Evolutionary conservation across 1,140 invertebrate genomes (phyloP).

Genomic region (Drosophila micromelanica): DNA sequence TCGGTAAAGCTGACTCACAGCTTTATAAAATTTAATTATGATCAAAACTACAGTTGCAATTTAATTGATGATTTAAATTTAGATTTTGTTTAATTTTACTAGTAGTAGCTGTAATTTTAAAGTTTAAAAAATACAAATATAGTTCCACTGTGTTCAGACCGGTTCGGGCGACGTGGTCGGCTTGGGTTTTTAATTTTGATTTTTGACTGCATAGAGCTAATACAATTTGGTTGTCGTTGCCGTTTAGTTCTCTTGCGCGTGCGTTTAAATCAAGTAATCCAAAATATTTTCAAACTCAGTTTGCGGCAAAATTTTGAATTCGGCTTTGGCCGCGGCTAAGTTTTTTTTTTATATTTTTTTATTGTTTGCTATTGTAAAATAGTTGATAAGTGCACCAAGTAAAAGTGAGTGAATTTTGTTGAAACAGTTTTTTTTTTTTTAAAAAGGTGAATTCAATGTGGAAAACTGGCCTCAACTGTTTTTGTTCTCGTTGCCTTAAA

Average conservation of each 20-base stretch:
- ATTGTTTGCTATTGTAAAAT: slow-evolving; percentile 23
- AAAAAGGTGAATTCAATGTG: too few relatives aligned
- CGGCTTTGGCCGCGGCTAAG: slow-evolving; percentile 3
- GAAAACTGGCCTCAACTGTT: too few relatives aligned
- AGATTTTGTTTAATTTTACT: too few relatives aligned
- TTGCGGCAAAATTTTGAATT: slow-evolving; percentile 14
- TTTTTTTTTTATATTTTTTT: slow-evolving; percentile 33
- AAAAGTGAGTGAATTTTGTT: too few relatives aligned
- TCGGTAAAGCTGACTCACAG: too few relatives aligned
- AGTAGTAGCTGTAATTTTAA: too few relatives aligned
- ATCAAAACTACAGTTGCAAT: too few relatives aligned
- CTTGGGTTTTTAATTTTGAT: slow-evolving; percentile 21
- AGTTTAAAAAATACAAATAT: not conserved
- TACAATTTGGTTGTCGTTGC: slow-evolving; percentile 60
- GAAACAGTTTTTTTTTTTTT: too few relatives aligned
- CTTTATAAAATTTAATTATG: not conserved
- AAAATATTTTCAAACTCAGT: slow-evolving; percentile 34
- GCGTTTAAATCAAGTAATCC: slow-evolving; percentile 72
- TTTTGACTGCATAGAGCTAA: slow-evolving; percentile 64
- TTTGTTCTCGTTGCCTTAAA: too few relatives aligned
- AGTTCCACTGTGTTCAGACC: slow-evolving; percentile 21
- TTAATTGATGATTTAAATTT: too few relatives aligned
- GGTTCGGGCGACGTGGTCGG: slow-evolving; percentile 27
- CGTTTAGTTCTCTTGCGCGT: slow-evolving; percentile 74
- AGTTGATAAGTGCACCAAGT: not conserved